Evolutionary conservation across 2,797 vertebrate species (phyloP), one percentile per base, ranked within the genome.

Genomic region (Echeneis naucrates): DNA sequence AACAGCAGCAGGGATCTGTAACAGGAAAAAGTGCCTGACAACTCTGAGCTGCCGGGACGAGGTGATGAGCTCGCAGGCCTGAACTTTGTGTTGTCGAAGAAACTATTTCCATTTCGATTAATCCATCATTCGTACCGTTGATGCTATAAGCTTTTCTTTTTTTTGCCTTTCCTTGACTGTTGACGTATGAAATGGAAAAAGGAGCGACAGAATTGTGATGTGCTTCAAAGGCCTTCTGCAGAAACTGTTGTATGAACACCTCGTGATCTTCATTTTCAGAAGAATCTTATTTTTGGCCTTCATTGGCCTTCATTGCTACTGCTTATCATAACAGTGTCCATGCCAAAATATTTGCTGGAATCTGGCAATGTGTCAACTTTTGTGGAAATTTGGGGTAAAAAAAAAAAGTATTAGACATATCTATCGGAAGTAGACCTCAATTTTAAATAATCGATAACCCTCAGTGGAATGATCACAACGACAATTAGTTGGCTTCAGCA

Each of bases 1-100:
- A 77, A 72, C 84, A 84, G 80, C 90, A 80, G 72, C 58, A 50
- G 52, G 77, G 88, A 89, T 76, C 66, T 75, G 72, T 80, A 81
- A 72, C 80, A 79, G 78, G 82, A 83, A 88, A 80, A 81, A 77
- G 83, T 53, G 62, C 68, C 48, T 60, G 79, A 77, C 82, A 83
- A 59, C 63, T 80, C 71, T 60, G 72, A 89, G 75, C 56, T 59
- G 50, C 54, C 74, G 72, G 69, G 75, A 88, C 60, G 53, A 55
- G 53, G 66, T 77, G 75, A 56, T 48, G 68, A 80, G 72, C 38
- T 68, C 21, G 50, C 14, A 50, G 52, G 54, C 1, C 4, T 33
- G 32, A 44, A 62, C 52, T 24, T 0, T 72, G n/a, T 33, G n/a
- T 7, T 21, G 14, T 40, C 19, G 0, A 53, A 42, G 38, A 30